phyloP scores from a whole-genome alignment of 2,797 vertebrate species.

The Chromis chromis region DNA sequence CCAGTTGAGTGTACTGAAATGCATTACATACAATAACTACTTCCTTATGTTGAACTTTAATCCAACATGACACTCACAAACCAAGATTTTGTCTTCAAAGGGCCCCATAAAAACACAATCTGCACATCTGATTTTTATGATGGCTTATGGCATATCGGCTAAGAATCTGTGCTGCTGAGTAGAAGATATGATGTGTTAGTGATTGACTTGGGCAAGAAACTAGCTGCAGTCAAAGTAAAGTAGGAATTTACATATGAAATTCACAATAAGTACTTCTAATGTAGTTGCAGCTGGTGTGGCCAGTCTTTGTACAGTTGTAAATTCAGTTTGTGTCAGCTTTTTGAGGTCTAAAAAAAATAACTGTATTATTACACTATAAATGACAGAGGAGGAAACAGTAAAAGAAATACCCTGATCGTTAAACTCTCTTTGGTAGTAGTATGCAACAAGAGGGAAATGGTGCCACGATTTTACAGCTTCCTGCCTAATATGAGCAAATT shows the following conservation, averaged over 20 bases:
- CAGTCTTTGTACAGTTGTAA: neutral
- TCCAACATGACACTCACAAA: neutral
- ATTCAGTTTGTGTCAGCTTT: neutral
- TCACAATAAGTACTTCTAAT: neutral
- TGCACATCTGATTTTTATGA: neutral
- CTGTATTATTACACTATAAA: too few relatives aligned
- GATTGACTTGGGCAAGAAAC: neutral
- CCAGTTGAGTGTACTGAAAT: neutral
- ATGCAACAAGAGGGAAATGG: slow-evolving; percentile 1
- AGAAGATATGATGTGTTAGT: neutral
- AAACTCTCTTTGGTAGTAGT: neutral
- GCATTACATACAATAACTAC: neutral
- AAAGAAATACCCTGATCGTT: neutral
- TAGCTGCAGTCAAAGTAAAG: too few relatives aligned
- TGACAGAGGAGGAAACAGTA: neutral
- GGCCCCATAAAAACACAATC: neutral
- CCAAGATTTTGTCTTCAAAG: neutral
- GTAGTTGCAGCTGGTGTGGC: neutral
- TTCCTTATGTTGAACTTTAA: neutral
- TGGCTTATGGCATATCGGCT: neutral
- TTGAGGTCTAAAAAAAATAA: neutral
- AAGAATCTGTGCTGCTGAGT: neutral
- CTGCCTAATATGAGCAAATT: neutral
- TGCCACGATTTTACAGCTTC: neutral
- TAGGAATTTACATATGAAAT: neutral